Conservation (phyloP, 2,113 vertebrate species). For the Cheirogaleus medius region DNA sequence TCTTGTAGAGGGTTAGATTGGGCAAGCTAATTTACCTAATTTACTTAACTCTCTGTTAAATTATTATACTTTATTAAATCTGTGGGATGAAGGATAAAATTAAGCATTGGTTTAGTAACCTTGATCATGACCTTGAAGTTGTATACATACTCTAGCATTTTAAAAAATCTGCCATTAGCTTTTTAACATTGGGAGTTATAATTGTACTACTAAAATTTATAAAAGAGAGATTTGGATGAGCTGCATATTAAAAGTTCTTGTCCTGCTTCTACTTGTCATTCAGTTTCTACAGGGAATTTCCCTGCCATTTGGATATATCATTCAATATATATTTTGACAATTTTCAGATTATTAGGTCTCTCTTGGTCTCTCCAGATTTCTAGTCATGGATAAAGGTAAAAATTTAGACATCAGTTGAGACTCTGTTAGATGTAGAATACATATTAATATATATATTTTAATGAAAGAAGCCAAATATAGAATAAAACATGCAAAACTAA, state of each 20-base stretch:
- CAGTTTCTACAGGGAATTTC: background rate
- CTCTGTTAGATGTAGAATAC: background rate
- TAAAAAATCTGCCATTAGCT: background rate
- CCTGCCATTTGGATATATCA: background rate
- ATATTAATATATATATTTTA: background rate
- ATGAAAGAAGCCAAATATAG: background rate
- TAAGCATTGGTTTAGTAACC: conserved; percentile 29
- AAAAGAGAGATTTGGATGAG: conserved; percentile 3
- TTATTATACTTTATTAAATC: background rate
- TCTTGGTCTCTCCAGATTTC: conserved; percentile 33
- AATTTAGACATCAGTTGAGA: background rate
- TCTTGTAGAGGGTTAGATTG: conserved; percentile 16
- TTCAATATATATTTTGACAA: background rate
- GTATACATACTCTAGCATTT: background rate
- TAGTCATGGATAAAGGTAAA: conserved; percentile 25
- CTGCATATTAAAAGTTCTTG: background rate
- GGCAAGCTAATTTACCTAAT: background rate
- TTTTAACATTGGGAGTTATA: conserved; percentile 35
- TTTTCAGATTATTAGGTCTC: conserved; percentile 25
- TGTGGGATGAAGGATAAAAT: conserved; percentile 18
- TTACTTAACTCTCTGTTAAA: conserved; percentile 33
- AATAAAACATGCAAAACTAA: background rate
- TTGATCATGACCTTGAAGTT: conserved; percentile 36
- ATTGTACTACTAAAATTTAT: background rate
- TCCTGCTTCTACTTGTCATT: background rate